Percentiles rank a stretch among this genome's conserved stretches.
Evolutionary conservation across 2,113 vertebrate genomes (phyloP).

Genomic region (Tor tambroides): DNA sequence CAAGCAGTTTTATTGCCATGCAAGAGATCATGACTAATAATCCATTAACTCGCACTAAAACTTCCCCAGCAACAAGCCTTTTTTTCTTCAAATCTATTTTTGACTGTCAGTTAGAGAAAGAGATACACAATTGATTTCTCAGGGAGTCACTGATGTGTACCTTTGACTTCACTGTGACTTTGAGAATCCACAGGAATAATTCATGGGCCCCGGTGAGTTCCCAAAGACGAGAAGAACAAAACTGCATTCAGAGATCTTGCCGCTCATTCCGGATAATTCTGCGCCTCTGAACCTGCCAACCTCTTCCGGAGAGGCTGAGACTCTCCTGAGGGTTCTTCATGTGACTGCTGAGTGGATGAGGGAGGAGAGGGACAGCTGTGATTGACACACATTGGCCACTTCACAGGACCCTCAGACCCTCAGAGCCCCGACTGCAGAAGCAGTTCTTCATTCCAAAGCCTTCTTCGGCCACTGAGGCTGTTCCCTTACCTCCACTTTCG

Average conservation of each 20-base stretch:
- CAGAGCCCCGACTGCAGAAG: slow-evolving; percentile 30
- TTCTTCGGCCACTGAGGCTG: slow-evolving; percentile 12
- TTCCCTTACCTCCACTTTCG: slow-evolving; percentile 48
- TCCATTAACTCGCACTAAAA: slow-evolving; percentile 55
- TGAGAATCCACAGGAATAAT: slow-evolving; percentile 80
- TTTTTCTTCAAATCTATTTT: slow-evolving; percentile 39
- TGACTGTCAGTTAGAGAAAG: slow-evolving; percentile 55
- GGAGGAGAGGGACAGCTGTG: slow-evolving; percentile 54
- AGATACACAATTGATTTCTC: slow-evolving; percentile 55
- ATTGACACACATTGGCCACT: slow-evolving; percentile 53
- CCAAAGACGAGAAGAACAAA: slow-evolving; percentile 67
- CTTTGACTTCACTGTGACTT: slow-evolving; percentile 79
- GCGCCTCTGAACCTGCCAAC: slow-evolving; percentile 48
- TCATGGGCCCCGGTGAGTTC: slow-evolving; percentile 73
- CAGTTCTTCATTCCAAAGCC: slow-evolving; percentile 34
- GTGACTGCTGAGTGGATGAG: slow-evolving; percentile 62
- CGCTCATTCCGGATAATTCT: slow-evolving; percentile 69
- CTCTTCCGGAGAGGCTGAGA: slow-evolving; percentile 32
- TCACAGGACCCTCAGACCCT: slow-evolving; percentile 44
- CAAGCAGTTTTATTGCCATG: slow-evolving; percentile 52
- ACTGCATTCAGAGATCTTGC: slow-evolving; percentile 67
- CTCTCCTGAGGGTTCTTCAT: slow-evolving; percentile 62
- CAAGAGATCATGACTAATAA: slow-evolving; percentile 60
- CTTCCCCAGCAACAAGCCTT: slow-evolving; percentile 44
- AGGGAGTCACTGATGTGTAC: slow-evolving; percentile 74